Conservation (phyloP, 2,113 vertebrate species). For the Channa argus region DNA sequence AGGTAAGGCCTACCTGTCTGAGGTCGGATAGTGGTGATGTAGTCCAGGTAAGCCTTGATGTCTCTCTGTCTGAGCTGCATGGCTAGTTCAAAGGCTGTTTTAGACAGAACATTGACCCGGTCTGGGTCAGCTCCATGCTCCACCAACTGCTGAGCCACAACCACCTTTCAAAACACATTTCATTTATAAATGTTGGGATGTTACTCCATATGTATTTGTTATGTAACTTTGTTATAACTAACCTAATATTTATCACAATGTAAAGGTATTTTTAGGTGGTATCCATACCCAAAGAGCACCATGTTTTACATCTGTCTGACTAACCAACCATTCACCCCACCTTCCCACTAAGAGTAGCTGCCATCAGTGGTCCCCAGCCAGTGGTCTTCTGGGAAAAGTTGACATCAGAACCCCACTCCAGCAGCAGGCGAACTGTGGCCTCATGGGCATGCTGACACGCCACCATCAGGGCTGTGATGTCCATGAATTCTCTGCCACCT, state of each 20-base stretch:
- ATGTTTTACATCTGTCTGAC: not conserved
- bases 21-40: slow-evolving; percentile 91
- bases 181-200: not conserved
- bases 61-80: slow-evolving; percentile 91
- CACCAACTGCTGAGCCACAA: slow-evolving; percentile 90
- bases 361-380: slow-evolving; percentile 95
- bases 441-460: slow-evolving; percentile 93
- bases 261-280: too few species aligned
- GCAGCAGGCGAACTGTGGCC: slow-evolving; percentile 85
- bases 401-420: slow-evolving; percentile 94
- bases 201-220: not conserved
- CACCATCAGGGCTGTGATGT: slow-evolving; percentile 91
- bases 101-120: slow-evolving; percentile 89
- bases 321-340: slow-evolving; percentile 39
- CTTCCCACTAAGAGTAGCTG: slow-evolving; percentile 88
- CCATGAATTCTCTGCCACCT: slow-evolving; percentile 83
- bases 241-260: too few species aligned
- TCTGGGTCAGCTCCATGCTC: slow-evolving; percentile 93
- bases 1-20: slow-evolving; percentile 86
- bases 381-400: slow-evolving; percentile 86
- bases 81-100: slow-evolving; percentile 94
- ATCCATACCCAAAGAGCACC: too few species aligned
- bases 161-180: slow-evolving; percentile 66
- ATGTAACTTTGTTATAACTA: too few species aligned
- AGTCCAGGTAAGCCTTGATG: slow-evolving; percentile 90